These are phyloP conservation scores for Entosphenus tridentatus DNA, from an alignment of 2,113 vertebrate genomes.

Conservation along the genomic window DNA sequence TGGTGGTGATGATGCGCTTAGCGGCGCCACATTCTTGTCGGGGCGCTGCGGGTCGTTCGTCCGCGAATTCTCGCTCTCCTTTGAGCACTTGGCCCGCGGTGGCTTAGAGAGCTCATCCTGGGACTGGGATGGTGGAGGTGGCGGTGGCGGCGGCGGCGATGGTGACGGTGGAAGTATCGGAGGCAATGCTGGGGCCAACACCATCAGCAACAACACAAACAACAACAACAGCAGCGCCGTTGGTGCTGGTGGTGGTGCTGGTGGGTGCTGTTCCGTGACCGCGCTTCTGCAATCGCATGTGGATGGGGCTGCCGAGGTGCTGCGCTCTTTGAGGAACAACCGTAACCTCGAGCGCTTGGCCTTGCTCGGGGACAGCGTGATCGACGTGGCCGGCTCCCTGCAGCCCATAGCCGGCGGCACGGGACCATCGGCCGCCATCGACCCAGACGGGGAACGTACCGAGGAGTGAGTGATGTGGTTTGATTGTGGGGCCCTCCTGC, in stretches of 20 bases:
- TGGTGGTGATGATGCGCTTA: background rate
- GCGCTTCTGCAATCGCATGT: background rate
- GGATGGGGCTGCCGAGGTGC: background rate
- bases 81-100: background rate
- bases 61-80: background rate
- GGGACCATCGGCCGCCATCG: background rate
- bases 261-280: too few species aligned
- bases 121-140: background rate
- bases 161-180: background rate
- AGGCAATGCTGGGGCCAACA: too few species aligned
- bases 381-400: background rate
- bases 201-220: too few species aligned
- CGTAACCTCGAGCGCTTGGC: conserved; percentile 2
- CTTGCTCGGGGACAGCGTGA: conserved; percentile 3
- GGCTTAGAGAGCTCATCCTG: too few species aligned
- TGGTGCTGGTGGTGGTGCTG: too few species aligned
- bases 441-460: background rate
- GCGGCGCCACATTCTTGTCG: background rate
- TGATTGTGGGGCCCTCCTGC: background rate
- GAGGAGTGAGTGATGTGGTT: conserved; percentile 1
- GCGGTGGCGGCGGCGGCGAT: background rate
- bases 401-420: background rate
- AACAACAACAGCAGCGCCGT: background rate
- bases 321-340: background rate
- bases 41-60: conserved; percentile 4